Percentiles rank a stretch among this genome's conserved stretches.
phyloP scores from a whole-genome alignment of 2,113 vertebrate species.

The Anolis sagrei region DNA sequence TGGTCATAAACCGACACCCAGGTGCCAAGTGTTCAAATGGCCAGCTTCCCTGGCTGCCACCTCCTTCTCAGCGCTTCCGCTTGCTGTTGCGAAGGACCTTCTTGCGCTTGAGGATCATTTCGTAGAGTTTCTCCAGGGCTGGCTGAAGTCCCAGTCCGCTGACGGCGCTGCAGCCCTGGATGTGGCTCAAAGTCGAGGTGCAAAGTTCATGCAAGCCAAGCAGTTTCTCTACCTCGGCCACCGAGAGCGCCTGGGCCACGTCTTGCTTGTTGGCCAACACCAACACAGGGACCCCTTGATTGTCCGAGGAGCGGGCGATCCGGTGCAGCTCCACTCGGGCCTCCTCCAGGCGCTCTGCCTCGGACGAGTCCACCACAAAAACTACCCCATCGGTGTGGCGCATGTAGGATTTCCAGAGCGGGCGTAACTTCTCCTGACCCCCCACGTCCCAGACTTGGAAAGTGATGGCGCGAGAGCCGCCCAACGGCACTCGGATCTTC shows the following conservation, averaged over 20 bases:
- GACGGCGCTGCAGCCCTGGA: constrained; percentile 89
- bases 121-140: constrained; percentile 87
- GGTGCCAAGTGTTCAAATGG: background rate
- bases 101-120: constrained; percentile 91
- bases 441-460: constrained; percentile 94
- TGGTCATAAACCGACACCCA: background rate
- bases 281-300: constrained; percentile 88
- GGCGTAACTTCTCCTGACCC: constrained; percentile 90
- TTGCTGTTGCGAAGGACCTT: constrained; percentile 82
- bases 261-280: constrained; percentile 93
- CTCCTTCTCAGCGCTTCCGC: constrained; percentile 80
- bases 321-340: constrained; percentile 89
- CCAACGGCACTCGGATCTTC: constrained; percentile 86
- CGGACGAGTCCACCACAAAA: constrained; percentile 89
- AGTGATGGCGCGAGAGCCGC: constrained; percentile 79
- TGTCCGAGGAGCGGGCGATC: constrained; percentile 87
- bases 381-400: constrained; percentile 88
- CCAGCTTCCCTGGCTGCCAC: background rate
- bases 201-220: constrained; percentile 84
- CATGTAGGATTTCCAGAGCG: constrained; percentile 91
- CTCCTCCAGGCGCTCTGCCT: constrained; percentile 89
- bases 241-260: constrained; percentile 76
- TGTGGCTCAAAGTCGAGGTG: constrained; percentile 80
- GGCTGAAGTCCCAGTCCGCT: constrained; percentile 86
- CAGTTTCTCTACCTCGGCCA: constrained; percentile 85